A percentile compares a stretch with the other conserved stretches of the same genome.
Evolutionary conservation across 2,888 invertebrate genomes (phyloP).

Genomic region (Stegophylla sp.): DNA sequence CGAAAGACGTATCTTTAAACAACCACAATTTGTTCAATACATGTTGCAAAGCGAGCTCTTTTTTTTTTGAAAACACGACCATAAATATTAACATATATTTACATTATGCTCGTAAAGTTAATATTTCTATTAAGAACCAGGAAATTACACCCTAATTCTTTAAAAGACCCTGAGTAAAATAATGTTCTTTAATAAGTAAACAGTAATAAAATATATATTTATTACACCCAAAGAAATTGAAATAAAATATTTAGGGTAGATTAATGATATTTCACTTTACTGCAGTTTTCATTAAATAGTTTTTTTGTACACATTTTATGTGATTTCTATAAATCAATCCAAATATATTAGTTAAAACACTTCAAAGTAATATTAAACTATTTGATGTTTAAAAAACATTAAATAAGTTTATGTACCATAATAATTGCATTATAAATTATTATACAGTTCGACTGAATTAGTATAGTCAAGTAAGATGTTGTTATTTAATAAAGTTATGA

Average conservation of each 20-base stretch:
- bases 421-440: no score
- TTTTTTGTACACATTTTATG: background rate
- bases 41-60: no score
- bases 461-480: no score
- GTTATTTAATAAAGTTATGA: no score
- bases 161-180: slow-evolving; percentile 45
- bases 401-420: no score
- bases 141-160: slow-evolving; percentile 46
- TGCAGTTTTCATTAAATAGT: slow-evolving; percentile 41
- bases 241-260: slow-evolving; percentile 37
- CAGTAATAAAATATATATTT: slow-evolving; percentile 34
- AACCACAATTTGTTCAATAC: no score
- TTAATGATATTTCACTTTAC: slow-evolving; percentile 35
- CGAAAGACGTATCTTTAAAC: no score
- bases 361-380: no score
- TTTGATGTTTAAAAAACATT: no score
- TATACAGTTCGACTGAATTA: no score
- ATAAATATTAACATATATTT: slow-evolving; percentile 47
- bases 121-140: slow-evolving; percentile 48
- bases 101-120: slow-evolving; percentile 40
- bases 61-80: slow-evolving; percentile 38
- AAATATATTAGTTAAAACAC: background rate
- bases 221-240: slow-evolving; percentile 28
- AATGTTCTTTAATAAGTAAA: slow-evolving; percentile 44
- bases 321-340: background rate